phyloP scores from a whole-genome alignment of 2,113 vertebrate species.

The Hypanus sabinus region DNA sequence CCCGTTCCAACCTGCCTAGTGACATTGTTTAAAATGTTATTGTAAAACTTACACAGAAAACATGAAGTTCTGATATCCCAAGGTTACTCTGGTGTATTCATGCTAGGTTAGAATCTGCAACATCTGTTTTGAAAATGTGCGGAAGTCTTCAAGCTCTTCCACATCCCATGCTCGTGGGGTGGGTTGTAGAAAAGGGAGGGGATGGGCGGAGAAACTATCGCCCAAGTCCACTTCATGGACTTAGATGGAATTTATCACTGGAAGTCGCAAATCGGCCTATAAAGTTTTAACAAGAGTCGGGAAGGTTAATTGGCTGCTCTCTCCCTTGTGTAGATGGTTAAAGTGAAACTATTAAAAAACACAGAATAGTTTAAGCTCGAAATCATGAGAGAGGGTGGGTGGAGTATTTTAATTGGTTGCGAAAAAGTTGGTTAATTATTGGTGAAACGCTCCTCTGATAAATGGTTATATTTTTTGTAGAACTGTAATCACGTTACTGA shows the following conservation, averaged over 20 bases:
- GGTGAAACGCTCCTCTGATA: not conserved
- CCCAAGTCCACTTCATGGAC: slow-evolving; percentile 5
- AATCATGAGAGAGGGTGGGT: not conserved
- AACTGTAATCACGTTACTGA: not conserved
- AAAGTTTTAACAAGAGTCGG: not conserved
- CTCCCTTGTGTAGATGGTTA: not conserved
- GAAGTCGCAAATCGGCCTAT: not conserved
- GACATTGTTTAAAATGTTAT: not conserved
- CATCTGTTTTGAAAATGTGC: not conserved
- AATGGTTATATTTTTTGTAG: not conserved
- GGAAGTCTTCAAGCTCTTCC: not conserved
- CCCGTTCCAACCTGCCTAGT: not conserved
- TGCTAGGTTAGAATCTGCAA: not conserved
- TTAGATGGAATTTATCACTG: not conserved
- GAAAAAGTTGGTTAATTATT: not conserved
- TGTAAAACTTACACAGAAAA: not conserved
- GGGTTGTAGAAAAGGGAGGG: too few species aligned
- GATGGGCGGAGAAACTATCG: not conserved
- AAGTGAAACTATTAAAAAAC: not conserved
- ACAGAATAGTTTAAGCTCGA: too few species aligned
- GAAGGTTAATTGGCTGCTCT: not conserved
- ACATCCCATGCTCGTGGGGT: not conserved
- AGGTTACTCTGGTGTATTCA: not conserved
- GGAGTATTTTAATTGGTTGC: not conserved
- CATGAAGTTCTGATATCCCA: not conserved